Conservation (phyloP, 1,140 invertebrate genomes). For the Cydia pomonella region DNA sequence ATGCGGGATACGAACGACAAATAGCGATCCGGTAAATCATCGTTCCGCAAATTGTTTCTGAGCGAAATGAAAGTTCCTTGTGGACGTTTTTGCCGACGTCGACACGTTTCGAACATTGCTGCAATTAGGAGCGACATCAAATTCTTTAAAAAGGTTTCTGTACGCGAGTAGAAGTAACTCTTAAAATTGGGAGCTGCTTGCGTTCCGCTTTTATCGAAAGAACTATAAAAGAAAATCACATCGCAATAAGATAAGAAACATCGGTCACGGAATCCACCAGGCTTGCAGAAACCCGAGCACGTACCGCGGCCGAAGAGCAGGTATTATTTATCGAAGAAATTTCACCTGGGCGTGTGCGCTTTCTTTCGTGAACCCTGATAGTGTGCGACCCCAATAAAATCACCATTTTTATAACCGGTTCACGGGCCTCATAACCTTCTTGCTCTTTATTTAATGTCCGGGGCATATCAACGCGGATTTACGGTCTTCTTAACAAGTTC, state of each 20-base stretch:
- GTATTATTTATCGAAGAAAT: slow-evolving; percentile 43
- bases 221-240: slow-evolving; percentile 22
- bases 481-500: slow-evolving; percentile 40
- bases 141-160: slow-evolving; percentile 41
- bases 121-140: slow-evolving; percentile 50
- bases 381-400: slow-evolving; percentile 53
- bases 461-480: slow-evolving; percentile 46
- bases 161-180: not conserved
- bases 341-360: slow-evolving; percentile 36
- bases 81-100: slow-evolving; percentile 47
- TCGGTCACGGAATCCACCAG: slow-evolving; percentile 24
- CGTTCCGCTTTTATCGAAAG: not conserved
- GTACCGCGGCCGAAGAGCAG: slow-evolving; percentile 33
- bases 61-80: slow-evolving; percentile 45
- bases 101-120: slow-evolving; percentile 55
- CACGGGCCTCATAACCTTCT: slow-evolving; percentile 49
- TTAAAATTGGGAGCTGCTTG: slow-evolving; percentile 3
- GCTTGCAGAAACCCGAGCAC: slow-evolving; percentile 36
- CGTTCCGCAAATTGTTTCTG: slow-evolving; percentile 36
- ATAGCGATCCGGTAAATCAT: slow-evolving; percentile 62
- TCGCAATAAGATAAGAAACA: slow-evolving; percentile 32
- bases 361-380: slow-evolving; percentile 37
- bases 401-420: slow-evolving; percentile 59
- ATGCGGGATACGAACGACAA: slow-evolving; percentile 43
- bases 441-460: slow-evolving; percentile 49